Percentiles rank a stretch among this genome's conserved stretches.
Evolutionary conservation across 2,113 vertebrate genomes (phyloP).

Genomic region (Galeopterus variegatus): DNA sequence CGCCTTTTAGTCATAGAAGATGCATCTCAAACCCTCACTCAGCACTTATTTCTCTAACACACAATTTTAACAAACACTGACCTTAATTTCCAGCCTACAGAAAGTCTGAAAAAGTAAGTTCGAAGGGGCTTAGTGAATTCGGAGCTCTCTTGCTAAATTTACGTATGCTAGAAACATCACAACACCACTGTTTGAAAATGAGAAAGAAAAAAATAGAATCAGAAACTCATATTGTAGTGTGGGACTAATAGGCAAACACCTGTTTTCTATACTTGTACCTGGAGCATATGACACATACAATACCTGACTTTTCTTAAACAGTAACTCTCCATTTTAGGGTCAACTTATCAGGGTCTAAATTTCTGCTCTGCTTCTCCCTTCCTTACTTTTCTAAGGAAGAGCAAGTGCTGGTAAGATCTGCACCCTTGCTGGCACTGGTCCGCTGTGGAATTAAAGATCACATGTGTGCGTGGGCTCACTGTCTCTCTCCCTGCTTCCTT

Average conservation of each 20-base stretch:
- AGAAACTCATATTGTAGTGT: background rate
- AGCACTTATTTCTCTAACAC: background rate
- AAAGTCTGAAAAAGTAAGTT: background rate
- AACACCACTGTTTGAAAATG: background rate
- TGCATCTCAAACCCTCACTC: background rate
- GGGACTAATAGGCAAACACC: background rate
- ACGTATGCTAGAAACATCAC: background rate
- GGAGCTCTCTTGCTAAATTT: background rate
- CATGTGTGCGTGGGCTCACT: fast-evolving
- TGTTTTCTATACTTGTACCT: background rate
- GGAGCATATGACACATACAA: background rate
- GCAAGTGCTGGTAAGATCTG: background rate
- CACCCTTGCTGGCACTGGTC: background rate
- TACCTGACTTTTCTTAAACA: background rate
- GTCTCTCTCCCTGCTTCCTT: background rate
- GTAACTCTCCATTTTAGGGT: background rate
- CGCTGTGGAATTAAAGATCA: background rate
- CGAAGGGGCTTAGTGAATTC: background rate
- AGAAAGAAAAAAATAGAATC: background rate
- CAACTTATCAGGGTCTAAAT: background rate
- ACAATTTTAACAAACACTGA: background rate
- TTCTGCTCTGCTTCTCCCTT: background rate
- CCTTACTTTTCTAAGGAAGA: background rate
- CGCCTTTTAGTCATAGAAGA: background rate
- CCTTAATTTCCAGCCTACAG: background rate